These are phyloP conservation scores for Leuciscus idus DNA, from an alignment of 2,113 vertebrate genomes.

Conservation along the genomic window DNA sequence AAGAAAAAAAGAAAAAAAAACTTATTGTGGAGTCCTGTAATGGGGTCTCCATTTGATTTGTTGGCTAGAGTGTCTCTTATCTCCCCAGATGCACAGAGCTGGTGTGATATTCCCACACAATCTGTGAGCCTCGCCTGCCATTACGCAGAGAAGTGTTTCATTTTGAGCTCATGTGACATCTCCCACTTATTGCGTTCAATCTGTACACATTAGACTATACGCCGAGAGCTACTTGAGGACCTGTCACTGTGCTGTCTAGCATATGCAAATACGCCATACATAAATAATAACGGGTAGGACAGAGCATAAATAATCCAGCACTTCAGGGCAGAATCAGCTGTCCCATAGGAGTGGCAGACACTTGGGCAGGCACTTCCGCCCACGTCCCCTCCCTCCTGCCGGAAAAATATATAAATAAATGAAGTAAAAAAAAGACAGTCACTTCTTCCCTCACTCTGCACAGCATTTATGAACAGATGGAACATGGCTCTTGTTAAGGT, in stretches of 20 bases:
- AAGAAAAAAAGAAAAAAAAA: background rate
- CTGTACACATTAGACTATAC: slow-evolving; percentile 60
- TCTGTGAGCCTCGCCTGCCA: slow-evolving; percentile 54
- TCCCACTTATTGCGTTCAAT: slow-evolving; percentile 63
- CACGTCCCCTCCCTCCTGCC: slow-evolving; percentile 49
- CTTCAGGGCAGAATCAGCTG: slow-evolving; percentile 57
- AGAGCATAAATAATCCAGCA: slow-evolving; percentile 67
- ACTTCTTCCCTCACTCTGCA: slow-evolving; percentile 58
- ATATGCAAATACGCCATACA: slow-evolving; percentile 74
- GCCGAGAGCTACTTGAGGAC: slow-evolving; percentile 59
- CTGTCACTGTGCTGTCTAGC: slow-evolving; percentile 56
- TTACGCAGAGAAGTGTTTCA: slow-evolving; percentile 61
- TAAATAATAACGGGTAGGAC: slow-evolving; percentile 67
- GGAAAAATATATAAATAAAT: slow-evolving; percentile 40
- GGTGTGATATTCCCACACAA: slow-evolving; percentile 54
- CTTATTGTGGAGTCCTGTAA: background rate
- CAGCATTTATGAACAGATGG: slow-evolving; percentile 73
- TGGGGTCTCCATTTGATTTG: slow-evolving; percentile 34
- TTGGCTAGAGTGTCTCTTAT: slow-evolving; percentile 40
- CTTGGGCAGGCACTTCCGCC: slow-evolving; percentile 48
- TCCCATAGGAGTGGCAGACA: slow-evolving; percentile 59
- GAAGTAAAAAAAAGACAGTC: slow-evolving; percentile 58
- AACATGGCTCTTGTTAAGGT: slow-evolving; percentile 69
- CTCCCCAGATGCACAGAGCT: slow-evolving; percentile 40
- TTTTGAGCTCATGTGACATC: slow-evolving; percentile 60